Evolutionary conservation across 2,888 invertebrate species (phyloP).

Genomic region (Brenthis hecate): DNA sequence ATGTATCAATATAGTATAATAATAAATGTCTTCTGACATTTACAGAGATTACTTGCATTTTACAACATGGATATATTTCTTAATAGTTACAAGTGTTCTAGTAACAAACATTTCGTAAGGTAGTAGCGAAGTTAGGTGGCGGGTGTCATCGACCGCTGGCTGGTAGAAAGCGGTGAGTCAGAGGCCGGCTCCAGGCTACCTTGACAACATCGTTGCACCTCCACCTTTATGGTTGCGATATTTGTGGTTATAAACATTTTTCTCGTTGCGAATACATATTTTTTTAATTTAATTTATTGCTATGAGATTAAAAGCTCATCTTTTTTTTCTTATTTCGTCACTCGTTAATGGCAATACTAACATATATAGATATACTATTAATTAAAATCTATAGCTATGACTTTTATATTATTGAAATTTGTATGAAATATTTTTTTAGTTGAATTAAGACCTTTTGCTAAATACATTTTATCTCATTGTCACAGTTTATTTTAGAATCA

Average conservation of each 20-base stretch:
- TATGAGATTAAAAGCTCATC: neutral
- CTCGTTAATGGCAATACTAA: too few relatives aligned
- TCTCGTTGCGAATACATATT: neutral
- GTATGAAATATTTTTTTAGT: too few relatives aligned
- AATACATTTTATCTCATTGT: too few relatives aligned
- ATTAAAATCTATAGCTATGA: too few relatives aligned
- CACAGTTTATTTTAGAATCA: too few relatives aligned
- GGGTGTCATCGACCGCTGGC: conserved; percentile 59
- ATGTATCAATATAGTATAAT: neutral
- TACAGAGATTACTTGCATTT: conserved; percentile 19
- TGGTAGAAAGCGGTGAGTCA: conserved; percentile 58
- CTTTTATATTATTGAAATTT: too few relatives aligned
- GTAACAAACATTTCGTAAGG: conserved; percentile 33
- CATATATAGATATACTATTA: too few relatives aligned
- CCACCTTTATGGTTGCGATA: neutral
- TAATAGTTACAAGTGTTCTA: conserved; percentile 31
- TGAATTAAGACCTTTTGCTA: too few relatives aligned
- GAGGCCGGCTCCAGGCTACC: conserved; percentile 51
- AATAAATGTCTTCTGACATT: neutral
- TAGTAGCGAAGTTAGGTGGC: conserved; percentile 52
- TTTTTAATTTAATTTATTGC: neutral
- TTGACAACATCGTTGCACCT: conserved; percentile 44
- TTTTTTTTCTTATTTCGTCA: too few relatives aligned
- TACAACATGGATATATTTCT: conserved; percentile 29
- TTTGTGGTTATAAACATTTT: neutral